A percentile compares a stretch with the other conserved stretches of the same genome.
phyloP scores from a whole-genome alignment of 2,113 vertebrate genomes.

The Poicephalus meyeri region DNA sequence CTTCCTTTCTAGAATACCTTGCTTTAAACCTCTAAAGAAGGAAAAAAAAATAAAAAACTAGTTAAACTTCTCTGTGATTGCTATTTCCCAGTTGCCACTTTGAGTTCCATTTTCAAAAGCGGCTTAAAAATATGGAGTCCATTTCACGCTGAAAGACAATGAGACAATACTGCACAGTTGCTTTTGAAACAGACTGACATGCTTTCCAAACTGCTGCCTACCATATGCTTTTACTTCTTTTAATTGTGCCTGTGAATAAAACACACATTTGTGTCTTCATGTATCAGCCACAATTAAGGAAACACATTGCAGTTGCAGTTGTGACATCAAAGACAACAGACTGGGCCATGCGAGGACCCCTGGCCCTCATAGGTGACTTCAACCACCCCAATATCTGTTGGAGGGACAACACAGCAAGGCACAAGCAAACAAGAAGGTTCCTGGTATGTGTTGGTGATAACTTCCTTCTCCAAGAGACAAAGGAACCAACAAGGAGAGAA shows the following conservation, averaged over 20 bases:
- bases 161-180: not conserved
- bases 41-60: not conserved
- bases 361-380: not conserved
- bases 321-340: not conserved
- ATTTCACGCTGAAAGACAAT: not conserved
- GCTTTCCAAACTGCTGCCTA: constrained; percentile 5
- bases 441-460: not conserved
- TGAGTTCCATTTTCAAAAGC: not conserved
- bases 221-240: not conserved
- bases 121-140: not conserved
- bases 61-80: not conserved
- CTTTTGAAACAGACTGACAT: not conserved
- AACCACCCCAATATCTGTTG: not conserved
- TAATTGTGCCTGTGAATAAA: not conserved
- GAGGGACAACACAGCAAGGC: not conserved
- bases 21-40: not conserved
- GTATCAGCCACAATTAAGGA: not conserved
- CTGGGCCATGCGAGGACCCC: not conserved
- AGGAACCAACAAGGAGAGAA: not conserved
- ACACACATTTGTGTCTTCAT: not conserved
- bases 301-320: not conserved
- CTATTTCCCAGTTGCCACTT: not conserved
- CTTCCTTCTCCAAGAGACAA: not conserved
- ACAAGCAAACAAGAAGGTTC: not conserved
- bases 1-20: not conserved